Conservation (phyloP, 2,113 vertebrate genomes). For the Neotoma lepida region DNA sequence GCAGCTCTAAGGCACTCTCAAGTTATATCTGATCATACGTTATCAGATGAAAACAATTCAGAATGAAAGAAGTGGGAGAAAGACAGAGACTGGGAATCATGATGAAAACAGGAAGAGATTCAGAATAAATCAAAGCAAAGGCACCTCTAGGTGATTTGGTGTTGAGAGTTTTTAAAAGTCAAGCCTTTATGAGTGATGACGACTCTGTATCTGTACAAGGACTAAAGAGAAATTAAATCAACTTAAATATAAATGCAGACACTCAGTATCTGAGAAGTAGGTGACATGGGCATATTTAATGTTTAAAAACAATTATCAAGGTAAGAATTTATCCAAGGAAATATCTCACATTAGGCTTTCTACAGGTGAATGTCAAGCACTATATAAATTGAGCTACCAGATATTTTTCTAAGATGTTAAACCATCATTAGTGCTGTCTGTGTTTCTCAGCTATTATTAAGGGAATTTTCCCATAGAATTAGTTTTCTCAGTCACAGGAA, state of each 20-base stretch:
- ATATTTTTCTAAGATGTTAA: slow-evolving; percentile 46
- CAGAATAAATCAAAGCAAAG: not conserved
- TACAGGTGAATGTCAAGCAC: slow-evolving; percentile 6
- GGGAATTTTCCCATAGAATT: slow-evolving; percentile 29
- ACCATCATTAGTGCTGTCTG: not conserved
- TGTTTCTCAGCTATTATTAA: not conserved
- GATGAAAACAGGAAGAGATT: not conserved
- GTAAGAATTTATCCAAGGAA: not conserved
- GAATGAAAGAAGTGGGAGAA: not conserved
- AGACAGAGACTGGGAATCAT: not conserved
- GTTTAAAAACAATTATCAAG: slow-evolving; percentile 19
- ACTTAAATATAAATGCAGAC: slow-evolving; percentile 29
- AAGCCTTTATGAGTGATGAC: not conserved
- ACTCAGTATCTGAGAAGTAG: slow-evolving; percentile 1
- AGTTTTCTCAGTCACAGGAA: slow-evolving; percentile 35
- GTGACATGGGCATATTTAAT: slow-evolving; percentile 2
- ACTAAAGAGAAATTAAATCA: slow-evolving; percentile 34
- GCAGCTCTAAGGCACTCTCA: not conserved
- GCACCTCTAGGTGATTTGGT: not conserved
- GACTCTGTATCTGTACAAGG: not conserved
- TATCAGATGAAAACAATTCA: not conserved
- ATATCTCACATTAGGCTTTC: not conserved
- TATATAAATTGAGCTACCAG: slow-evolving; percentile 12
- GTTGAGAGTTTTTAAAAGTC: not conserved
- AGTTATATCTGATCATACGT: not conserved